Evolutionary conservation across 2,113 vertebrate species (phyloP).

Genomic region (Pagrus major): DNA sequence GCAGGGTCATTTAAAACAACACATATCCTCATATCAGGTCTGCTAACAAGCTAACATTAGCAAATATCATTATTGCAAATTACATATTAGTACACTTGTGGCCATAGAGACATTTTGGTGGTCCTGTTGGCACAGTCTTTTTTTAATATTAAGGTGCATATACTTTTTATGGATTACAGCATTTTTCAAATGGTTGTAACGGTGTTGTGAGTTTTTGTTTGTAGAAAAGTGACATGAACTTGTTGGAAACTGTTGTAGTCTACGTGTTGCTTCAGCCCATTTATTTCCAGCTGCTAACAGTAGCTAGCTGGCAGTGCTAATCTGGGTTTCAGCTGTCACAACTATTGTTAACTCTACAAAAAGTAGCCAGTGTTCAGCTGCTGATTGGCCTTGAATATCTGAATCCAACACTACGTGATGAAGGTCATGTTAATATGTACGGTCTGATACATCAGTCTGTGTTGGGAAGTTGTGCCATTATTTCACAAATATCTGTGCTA

Average conservation of each 20-base stretch:
- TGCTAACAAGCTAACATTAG: not conserved
- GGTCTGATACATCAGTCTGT: not conserved
- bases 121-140: not conserved
- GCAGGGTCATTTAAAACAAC: not conserved
- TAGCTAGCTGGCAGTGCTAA: not conserved
- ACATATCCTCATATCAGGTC: not conserved
- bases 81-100: not conserved
- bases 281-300: not conserved
- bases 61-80: not conserved
- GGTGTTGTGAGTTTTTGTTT: too few relatives aligned
- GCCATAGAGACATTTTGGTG: not conserved
- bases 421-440: not conserved
- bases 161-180: not conserved
- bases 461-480: not conserved
- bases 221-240: not conserved
- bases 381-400: not conserved
- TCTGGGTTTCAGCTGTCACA: not conserved
- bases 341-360: not conserved
- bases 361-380: slow-evolving; percentile 26
- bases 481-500: not conserved
- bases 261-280: not conserved
- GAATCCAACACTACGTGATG: not conserved
- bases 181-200: not conserved
- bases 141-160: slow-evolving; percentile 27
- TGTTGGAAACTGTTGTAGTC: not conserved